Conservation (phyloP, 2,797 vertebrate species). For the Sandelia bainsii region DNA sequence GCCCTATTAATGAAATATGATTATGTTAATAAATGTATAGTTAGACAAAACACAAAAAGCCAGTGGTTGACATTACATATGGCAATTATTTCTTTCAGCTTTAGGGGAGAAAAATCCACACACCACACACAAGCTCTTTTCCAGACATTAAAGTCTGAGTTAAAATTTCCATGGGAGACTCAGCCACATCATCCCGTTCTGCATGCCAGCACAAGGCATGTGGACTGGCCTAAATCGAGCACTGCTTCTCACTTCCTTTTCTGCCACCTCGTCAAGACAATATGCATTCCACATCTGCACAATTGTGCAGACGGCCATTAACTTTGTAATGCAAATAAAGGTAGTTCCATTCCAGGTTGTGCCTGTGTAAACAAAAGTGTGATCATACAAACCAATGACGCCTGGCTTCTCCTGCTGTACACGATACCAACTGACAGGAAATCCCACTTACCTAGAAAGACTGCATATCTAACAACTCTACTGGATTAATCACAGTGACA, state of each 20-base stretch:
- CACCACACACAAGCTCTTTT: slow-evolving; percentile 74
- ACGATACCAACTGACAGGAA: slow-evolving; percentile 67
- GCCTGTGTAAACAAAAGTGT: slow-evolving; percentile 51
- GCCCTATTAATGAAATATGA: slow-evolving; percentile 62
- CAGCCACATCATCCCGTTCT: slow-evolving; percentile 79
- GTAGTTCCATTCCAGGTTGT: slow-evolving; percentile 31
- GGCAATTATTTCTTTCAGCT: slow-evolving; percentile 79
- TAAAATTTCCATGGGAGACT: slow-evolving; percentile 82
- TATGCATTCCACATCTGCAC: slow-evolving; percentile 74
- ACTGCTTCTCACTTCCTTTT: slow-evolving; percentile 75
- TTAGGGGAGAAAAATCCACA: slow-evolving; percentile 65
- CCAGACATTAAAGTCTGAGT: slow-evolving; percentile 81
- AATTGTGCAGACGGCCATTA: slow-evolving; percentile 50
- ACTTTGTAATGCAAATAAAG: slow-evolving; percentile 62
- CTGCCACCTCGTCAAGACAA: slow-evolving; percentile 79
- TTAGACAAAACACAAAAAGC: slow-evolving; percentile 54
- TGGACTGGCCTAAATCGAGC: slow-evolving; percentile 63
- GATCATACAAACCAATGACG: slow-evolving; percentile 55
- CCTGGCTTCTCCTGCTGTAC: slow-evolving; percentile 14
- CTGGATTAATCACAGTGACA: slow-evolving; percentile 72
- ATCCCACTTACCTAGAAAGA: slow-evolving; percentile 72
- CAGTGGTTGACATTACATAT: slow-evolving; percentile 74
- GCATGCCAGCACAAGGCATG: slow-evolving; percentile 77
- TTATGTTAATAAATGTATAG: slow-evolving; percentile 46
- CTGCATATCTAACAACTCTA: slow-evolving; percentile 62